Conservation (phyloP, 2,113 vertebrate species). For the Otocyon megalotis region DNA sequence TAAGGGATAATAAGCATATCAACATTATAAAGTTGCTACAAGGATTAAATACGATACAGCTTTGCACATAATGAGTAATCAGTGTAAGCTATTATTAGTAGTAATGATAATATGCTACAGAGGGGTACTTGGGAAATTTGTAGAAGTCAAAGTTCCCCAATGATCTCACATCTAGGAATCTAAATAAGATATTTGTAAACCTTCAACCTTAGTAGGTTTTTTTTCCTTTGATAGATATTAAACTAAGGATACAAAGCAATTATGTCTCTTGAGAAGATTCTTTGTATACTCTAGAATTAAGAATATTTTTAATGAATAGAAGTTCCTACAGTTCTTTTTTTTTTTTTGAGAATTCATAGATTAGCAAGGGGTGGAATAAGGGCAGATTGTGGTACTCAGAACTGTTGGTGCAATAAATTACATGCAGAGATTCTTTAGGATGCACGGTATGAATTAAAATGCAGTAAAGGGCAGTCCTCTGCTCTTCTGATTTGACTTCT, state of each 20-base stretch:
- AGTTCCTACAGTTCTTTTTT: neutral
- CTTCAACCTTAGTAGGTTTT: neutral
- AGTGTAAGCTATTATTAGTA: neutral
- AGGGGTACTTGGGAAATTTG: neutral
- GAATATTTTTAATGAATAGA: neutral
- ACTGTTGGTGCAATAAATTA: neutral
- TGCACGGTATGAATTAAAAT: neutral
- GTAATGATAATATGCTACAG: neutral
- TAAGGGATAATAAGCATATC: neutral
- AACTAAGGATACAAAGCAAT: neutral
- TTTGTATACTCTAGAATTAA: neutral
- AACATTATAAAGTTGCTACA: neutral
- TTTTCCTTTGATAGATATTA: neutral
- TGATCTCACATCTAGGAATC: neutral
- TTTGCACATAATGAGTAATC: neutral
- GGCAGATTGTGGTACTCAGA: neutral
- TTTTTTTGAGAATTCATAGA: neutral
- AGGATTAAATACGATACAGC: slow-evolving; percentile 25
- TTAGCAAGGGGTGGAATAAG: neutral
- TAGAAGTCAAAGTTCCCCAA: neutral
- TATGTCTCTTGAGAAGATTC: neutral
- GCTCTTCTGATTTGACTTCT: neutral
- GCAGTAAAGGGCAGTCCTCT: neutral
- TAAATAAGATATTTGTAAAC: neutral
- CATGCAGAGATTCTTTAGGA: neutral